These are phyloP conservation scores for western clawed frog (Xenopus tropicalis) DNA, from an alignment of 2,113 vertebrate species.

Conservation along the genomic window UCB_Xtro_10.0 CM004445.2:16964501-16965000, in stretches of 20 bases:
- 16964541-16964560: constrained; percentile 26
- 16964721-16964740: neutral
- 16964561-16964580: constrained; percentile 33
- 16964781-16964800: no score
- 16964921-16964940: no score
- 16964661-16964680: neutral
- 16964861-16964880: no score
- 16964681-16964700: neutral
- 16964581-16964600: constrained; percentile 46
- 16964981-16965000: no score
- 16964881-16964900: no score
- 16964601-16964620: neutral
- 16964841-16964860: no score
- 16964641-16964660: neutral
- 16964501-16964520: constrained; percentile 50
- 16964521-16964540: constrained; percentile 56
- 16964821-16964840: no score
- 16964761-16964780: no score
- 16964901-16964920: no score
- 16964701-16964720: neutral
- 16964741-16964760: neutral
- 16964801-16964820: no score
- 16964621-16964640: neutral
- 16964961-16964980: no score
- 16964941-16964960: no score